Conservation (phyloP, 2,797 vertebrate species). For the Acanthurus tractus region DNA sequence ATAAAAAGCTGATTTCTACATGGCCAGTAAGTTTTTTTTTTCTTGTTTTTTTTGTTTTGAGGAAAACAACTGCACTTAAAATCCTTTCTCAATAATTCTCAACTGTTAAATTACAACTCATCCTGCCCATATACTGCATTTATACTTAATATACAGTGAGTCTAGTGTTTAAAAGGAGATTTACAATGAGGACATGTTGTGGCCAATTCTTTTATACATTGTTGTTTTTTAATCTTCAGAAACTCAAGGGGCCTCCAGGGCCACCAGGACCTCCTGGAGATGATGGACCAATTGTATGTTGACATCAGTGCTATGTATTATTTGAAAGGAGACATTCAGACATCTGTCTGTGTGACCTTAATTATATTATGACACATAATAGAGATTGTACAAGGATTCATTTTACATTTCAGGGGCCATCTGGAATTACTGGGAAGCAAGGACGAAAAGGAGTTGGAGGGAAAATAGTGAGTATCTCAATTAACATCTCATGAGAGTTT, state of each 20-base stretch:
- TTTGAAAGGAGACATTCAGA: neutral
- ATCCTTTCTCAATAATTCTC: neutral
- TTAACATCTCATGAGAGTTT: slow-evolving; percentile 23
- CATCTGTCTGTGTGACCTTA: neutral
- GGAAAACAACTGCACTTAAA: neutral
- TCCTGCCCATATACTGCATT: neutral
- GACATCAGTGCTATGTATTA: neutral
- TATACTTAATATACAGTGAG: neutral
- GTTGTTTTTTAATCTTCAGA: slow-evolving; percentile 65
- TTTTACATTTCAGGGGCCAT: slow-evolving; percentile 72
- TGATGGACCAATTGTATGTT: slow-evolving; percentile 80
- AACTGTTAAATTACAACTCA: neutral
- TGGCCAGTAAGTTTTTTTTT: slow-evolving; percentile 82
- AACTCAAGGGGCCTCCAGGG: slow-evolving; percentile 77
- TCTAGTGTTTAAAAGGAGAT: neutral
- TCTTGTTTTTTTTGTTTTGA: too few species aligned
- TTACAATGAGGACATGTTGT: neutral
- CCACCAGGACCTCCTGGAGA: slow-evolving; percentile 78
- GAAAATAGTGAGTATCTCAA: slow-evolving; percentile 72
- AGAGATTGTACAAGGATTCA: neutral
- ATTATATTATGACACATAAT: neutral
- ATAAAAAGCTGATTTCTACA: slow-evolving; percentile 80
- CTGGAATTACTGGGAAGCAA: slow-evolving; percentile 82
- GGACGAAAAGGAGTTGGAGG: slow-evolving; percentile 83
- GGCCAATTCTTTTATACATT: too few species aligned